Conservation (phyloP, 2,797 vertebrate genomes). For the Graptemys geographica region DNA sequence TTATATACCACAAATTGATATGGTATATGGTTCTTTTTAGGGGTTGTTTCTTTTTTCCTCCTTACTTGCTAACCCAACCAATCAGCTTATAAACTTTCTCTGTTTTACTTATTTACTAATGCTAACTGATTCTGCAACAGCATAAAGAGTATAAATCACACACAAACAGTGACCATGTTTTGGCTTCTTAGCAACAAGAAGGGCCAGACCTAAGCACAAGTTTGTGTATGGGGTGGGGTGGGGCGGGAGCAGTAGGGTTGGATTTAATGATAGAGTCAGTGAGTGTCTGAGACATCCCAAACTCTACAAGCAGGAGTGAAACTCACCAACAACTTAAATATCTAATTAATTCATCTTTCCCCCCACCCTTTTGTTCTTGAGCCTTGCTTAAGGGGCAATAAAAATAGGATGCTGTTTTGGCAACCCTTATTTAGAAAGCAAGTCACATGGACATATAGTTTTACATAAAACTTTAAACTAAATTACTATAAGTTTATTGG, state of each 20-base stretch:
- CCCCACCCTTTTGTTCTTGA: background rate
- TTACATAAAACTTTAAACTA: background rate
- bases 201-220: background rate
- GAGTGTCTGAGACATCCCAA: background rate
- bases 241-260: no score
- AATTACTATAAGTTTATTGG: background rate
- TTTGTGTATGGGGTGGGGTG: no score
- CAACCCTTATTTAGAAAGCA: background rate
- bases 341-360: background rate
- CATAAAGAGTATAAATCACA: background rate
- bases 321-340: background rate
- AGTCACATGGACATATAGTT: background rate
- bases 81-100: no score
- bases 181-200: no score
- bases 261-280: no score
- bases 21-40: background rate
- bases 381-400: background rate
- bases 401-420: fast-evolving
- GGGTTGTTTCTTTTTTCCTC: background rate
- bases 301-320: background rate
- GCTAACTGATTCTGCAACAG: background rate
- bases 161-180: background rate
- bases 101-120: background rate
- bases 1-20: no score
- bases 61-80: background rate